Evolutionary conservation across 2,888 invertebrate genomes (phyloP).

Genomic region (Aspidiotus destructor): DNA sequence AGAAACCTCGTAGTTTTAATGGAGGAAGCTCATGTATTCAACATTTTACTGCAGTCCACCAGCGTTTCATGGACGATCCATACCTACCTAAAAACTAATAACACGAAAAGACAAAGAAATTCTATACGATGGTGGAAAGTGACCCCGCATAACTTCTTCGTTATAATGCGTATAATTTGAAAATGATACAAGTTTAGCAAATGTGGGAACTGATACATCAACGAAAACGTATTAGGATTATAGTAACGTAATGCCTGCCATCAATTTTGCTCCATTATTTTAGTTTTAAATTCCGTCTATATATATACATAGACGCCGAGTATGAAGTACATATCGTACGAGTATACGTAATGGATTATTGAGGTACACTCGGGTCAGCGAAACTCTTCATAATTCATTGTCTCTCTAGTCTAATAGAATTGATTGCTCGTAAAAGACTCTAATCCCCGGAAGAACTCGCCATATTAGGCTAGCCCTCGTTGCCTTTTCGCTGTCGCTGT

Average conservation of each 20-base stretch:
- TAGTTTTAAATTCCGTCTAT: constrained; percentile 8
- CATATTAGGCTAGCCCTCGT: neutral
- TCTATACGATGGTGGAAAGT: too few relatives aligned
- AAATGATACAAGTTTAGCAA: neutral
- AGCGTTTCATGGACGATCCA: too few relatives aligned
- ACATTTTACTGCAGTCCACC: too few relatives aligned
- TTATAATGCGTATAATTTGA: neutral
- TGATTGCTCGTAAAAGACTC: constrained; percentile 30
- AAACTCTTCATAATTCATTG: constrained; percentile 31
- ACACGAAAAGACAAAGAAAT: too few relatives aligned
- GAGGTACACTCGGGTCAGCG: constrained; percentile 30
- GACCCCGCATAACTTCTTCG: too few relatives aligned
- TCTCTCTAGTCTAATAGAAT: constrained; percentile 21
- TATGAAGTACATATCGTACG: too few relatives aligned
- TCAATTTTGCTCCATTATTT: constrained; percentile 29
- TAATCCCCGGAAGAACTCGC: constrained; percentile 23
- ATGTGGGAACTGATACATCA: constrained; percentile 18
- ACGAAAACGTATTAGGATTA: constrained; percentile 31
- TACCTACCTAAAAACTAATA: too few relatives aligned
- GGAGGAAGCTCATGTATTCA: too few relatives aligned
- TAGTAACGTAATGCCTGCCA: constrained; percentile 24
- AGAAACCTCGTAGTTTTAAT: too few relatives aligned
- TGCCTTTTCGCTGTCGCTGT: neutral
- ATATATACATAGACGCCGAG: too few relatives aligned
- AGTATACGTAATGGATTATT: constrained; percentile 28